phyloP scores from a whole-genome alignment of 1,140 invertebrate species.

The Ips nitidus region DNA sequence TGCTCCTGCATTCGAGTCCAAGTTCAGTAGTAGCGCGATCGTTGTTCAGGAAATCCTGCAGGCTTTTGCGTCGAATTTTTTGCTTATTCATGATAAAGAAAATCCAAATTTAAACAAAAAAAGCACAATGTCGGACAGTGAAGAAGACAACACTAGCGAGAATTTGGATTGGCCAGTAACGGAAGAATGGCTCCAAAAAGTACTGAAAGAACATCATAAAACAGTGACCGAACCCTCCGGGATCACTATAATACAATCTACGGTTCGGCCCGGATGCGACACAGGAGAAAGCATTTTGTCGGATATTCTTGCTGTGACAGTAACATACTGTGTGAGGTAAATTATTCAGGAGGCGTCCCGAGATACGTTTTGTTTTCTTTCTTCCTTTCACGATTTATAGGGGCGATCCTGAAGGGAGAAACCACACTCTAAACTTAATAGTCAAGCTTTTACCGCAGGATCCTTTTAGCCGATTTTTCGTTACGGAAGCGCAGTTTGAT shows the following conservation, averaged over 20 bases:
- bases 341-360: neutral
- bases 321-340: constrained; percentile 54
- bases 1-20: too few relatives aligned
- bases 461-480: constrained; percentile 73
- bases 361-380: neutral
- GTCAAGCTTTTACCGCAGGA: constrained; percentile 75
- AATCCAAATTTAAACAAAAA: neutral
- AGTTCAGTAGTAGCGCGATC: too few relatives aligned
- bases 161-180: constrained; percentile 58
- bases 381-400: constrained; percentile 5
- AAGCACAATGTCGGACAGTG: constrained; percentile 58
- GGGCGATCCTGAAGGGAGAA: constrained; percentile 38
- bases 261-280: constrained; percentile 57
- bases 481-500: constrained; percentile 79
- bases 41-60: too few relatives aligned
- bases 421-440: constrained; percentile 60
- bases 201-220: constrained; percentile 59
- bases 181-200: constrained; percentile 62
- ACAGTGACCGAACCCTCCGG: constrained; percentile 46
- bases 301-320: constrained; percentile 62
- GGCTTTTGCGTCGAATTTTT: too few relatives aligned
- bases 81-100: too few relatives aligned
- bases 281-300: constrained; percentile 63
- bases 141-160: constrained; percentile 55
- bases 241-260: constrained; percentile 56